Conservation (phyloP, 2,113 vertebrate species). For the Meles meles region DNA sequence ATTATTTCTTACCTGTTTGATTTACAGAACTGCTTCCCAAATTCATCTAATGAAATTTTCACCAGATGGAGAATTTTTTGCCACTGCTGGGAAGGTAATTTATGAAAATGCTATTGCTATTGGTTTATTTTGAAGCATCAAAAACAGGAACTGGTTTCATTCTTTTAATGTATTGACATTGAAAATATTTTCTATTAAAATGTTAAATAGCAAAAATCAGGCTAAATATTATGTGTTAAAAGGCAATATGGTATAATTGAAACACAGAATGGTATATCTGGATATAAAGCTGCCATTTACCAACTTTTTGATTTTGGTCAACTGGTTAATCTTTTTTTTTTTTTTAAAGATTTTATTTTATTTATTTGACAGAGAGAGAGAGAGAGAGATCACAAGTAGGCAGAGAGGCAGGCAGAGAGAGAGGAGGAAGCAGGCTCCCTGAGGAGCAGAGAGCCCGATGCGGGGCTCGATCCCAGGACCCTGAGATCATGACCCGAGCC, state of each 20-base stretch:
- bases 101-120: constrained; percentile 45
- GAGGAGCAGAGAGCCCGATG: no score
- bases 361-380: no score
- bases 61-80: constrained; percentile 97
- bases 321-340: constrained; percentile 20
- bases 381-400: no score
- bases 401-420: no score
- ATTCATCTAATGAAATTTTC: constrained; percentile 96
- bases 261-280: background rate
- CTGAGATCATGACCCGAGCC: no score
- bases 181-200: constrained; percentile 24
- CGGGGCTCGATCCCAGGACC: no score
- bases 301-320: background rate
- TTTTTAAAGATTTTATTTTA: no score
- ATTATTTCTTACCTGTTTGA: constrained; percentile 55
- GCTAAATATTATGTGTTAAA: background rate
- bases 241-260: background rate
- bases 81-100: constrained; percentile 94
- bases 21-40: constrained; percentile 91
- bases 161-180: background rate
- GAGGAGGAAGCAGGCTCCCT: no score
- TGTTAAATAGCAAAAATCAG: background rate
- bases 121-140: constrained; percentile 33
- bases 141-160: background rate
- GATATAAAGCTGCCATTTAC: background rate